phyloP scores from a whole-genome alignment of 37 sponge, comb jelly and placozoan species.

The Mnemiopsis leidyi region DNA sequence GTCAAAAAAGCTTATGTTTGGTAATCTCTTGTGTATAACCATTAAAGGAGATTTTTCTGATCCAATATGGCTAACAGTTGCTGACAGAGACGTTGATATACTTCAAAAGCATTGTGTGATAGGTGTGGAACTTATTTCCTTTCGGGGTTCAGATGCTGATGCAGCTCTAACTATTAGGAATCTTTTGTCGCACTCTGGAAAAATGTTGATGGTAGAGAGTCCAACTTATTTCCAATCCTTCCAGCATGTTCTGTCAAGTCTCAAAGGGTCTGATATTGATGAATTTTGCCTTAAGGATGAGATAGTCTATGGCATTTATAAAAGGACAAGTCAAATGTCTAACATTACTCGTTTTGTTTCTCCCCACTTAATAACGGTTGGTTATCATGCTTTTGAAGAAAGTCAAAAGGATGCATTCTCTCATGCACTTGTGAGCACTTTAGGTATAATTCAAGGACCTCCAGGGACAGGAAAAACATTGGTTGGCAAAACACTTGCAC shows the following conservation, averaged over 20 bases:
- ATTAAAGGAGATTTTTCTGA: conserved; percentile 46
- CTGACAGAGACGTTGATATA: not conserved
- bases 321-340: no score
- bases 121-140: conserved; percentile 48
- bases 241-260: conserved; percentile 67
- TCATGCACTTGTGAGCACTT: conserved; percentile 22
- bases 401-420: conserved; percentile 66
- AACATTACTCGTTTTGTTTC: not conserved
- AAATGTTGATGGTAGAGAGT: conserved; percentile 68
- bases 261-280: conserved; percentile 59
- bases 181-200: conserved; percentile 31
- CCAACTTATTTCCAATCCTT: conserved; percentile 72
- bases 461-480: conserved; percentile 75
- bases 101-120: not conserved
- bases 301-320: not conserved
- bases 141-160: not conserved
- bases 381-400: conserved; percentile 45
- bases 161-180: not conserved
- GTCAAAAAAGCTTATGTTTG: conserved; percentile 65
- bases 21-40: conserved; percentile 63
- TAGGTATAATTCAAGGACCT: conserved; percentile 72
- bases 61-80: conserved; percentile 65
- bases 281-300: conserved; percentile 65
- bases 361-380: not conserved
- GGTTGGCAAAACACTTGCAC: conserved; percentile 57